Conservation (phyloP, 2,888 invertebrate genomes). For the Tanytarsus gracilentus region DNA sequence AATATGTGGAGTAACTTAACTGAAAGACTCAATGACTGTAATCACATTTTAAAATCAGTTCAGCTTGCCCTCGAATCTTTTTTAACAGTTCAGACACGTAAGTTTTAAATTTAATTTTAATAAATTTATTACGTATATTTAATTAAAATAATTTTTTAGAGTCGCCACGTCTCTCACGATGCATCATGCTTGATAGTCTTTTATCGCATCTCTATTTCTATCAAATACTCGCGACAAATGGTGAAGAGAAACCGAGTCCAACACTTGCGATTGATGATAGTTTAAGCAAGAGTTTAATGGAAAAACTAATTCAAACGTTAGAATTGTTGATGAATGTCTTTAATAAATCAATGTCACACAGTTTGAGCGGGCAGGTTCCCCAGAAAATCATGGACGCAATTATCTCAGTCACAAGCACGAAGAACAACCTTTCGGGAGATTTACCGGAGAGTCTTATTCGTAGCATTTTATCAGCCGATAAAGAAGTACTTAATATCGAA, state of each 20-base stretch:
- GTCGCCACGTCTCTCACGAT: conserved; percentile 40
- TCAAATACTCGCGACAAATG: conserved; percentile 40
- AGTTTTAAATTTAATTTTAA: conserved; percentile 28
- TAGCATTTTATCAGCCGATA: conserved; percentile 40
- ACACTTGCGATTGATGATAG: conserved; percentile 30
- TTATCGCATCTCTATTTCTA: conserved; percentile 39
- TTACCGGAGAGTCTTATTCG: conserved; percentile 39
- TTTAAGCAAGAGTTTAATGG: conserved; percentile 36
- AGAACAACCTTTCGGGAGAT: conserved; percentile 39
- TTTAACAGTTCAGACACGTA: conserved; percentile 38
- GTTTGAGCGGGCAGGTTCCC: conserved; percentile 38
- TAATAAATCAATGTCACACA: conserved; percentile 38
- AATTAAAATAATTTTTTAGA: conserved; percentile 31
- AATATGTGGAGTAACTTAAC: conserved; percentile 41
- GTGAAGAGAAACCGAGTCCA: conserved; percentile 37
- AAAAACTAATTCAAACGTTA: conserved; percentile 38
- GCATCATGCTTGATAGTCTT: conserved; percentile 40
- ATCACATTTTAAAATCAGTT: conserved; percentile 40
- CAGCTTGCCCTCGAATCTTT: conserved; percentile 40
- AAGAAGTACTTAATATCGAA: conserved; percentile 40
- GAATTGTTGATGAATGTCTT: conserved; percentile 34
- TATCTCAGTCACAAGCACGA: conserved; percentile 40
- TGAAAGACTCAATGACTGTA: conserved; percentile 40
- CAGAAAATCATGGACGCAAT: conserved; percentile 38
- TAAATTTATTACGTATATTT: not conserved